Percentiles rank a stretch among this genome's conserved stretches.
phyloP scores from a whole-genome alignment of 2,888 invertebrate genomes.

The Caenorhabditis japonica region DNA sequence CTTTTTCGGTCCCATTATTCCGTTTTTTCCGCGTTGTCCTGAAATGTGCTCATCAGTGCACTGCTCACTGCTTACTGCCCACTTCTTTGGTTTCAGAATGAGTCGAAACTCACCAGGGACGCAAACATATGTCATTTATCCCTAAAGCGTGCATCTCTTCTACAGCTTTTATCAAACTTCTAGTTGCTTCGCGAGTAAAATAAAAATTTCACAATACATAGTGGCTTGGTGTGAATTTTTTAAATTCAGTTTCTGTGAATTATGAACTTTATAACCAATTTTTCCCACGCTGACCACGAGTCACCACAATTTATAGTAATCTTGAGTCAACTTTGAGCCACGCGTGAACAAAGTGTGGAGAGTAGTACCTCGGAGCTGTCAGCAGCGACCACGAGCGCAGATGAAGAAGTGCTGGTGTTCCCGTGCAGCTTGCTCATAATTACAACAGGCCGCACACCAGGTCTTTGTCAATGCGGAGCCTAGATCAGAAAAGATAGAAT shows the following conservation, averaged over 20 bases:
- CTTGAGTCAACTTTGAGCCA: conserved; percentile 38
- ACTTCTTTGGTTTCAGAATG: conserved; percentile 13
- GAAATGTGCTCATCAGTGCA: conserved; percentile 7
- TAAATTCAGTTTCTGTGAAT: too few relatives aligned
- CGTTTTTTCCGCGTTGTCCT: too few relatives aligned
- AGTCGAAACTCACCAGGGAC: conserved; percentile 39
- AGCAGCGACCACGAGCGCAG: conserved; percentile 1
- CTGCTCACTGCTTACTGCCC: too few relatives aligned
- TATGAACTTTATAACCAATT: too few relatives aligned
- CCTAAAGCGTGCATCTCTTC: conserved; percentile 10
- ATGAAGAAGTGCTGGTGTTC: conserved; percentile 53
- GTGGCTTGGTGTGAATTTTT: too few relatives aligned
- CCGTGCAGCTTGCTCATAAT: conserved; percentile 49
- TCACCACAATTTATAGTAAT: conserved; percentile 21
- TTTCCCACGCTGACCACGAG: conserved; percentile 29
- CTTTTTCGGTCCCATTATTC: too few relatives aligned
- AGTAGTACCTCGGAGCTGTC: conserved; percentile 14
- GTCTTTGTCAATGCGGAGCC: conserved; percentile 23
- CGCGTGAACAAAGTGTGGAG: conserved; percentile 37
- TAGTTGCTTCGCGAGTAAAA: too few relatives aligned
- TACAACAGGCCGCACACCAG: conserved; percentile 49
- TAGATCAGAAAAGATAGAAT: conserved; percentile 38
- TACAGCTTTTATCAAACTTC: conserved; percentile 31
- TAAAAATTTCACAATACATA: too few relatives aligned
- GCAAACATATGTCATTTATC: conserved; percentile 55